Evolutionary conservation across 1,140 invertebrate genomes (phyloP), one percentile per base, ranked within the genome.

Genomic region (Cepaea nemoralis): DNA sequence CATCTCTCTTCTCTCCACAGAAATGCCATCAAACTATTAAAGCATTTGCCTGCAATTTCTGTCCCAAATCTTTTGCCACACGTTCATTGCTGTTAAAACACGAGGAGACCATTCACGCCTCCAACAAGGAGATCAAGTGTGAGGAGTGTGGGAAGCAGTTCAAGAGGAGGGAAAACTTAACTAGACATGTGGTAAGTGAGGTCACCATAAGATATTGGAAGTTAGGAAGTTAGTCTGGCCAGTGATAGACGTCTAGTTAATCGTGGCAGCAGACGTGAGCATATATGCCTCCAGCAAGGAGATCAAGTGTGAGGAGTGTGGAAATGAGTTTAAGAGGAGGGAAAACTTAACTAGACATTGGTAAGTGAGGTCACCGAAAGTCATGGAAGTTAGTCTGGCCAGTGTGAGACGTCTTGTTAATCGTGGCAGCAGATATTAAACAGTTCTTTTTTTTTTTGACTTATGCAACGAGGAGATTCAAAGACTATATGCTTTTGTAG

Each of bases 131-230:
- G 3, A 48, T 80, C 6, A 73, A 50, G 22, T 80, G 78, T 59
- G 45, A 73, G 0, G 27, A 45, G 0, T 80, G 78, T 40, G 35
- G 39, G 3, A 70, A 73, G 33, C 33, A 31, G 19, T 80, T 80
- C 45, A 71, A 73, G 42, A 31, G 78, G n/a, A 48, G 31, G 24
- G 78, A 80, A 19, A 80, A 80, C 42, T 35, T 80, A 5, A 55
- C n/a, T 24, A 70, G 78, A n/a, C 78, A 80, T 67, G 73, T 67
- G 78, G 78, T 80, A 73, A 55, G 78, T n/a, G n/a, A n/a, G n/a
- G n/a, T n/a, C n/a, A n/a, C n/a, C n/a, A n/a, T n/a, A n/a, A n/a
- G n/a, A n/a, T n/a, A n/a, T n/a, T n/a, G n/a, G n/a, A n/a, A n/a
- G n/a, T n/a, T n/a, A n/a, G n/a, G n/a, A n/a, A n/a, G n/a, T n/a